Evolutionary conservation across 2,797 vertebrate genomes (phyloP).

Genomic region (Muraenolepis orangiensis): DNA sequence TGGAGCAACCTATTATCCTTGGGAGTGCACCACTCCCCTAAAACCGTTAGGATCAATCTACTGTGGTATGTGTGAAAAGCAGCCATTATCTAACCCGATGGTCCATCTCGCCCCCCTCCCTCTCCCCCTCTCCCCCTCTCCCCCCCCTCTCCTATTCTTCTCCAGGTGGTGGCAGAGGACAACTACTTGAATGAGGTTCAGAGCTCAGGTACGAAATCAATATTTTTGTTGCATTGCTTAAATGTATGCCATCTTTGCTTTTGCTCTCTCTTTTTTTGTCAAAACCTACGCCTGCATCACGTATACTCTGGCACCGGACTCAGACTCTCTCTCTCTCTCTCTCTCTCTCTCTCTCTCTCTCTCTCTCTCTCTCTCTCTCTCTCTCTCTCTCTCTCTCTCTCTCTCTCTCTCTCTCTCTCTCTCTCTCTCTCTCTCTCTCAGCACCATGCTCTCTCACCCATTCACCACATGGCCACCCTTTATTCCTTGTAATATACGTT

Average conservation of each 20-base stretch:
- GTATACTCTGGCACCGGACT: constrained; percentile 33
- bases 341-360: constrained; percentile 6
- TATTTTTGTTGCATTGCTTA: constrained; percentile 28
- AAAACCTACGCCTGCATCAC: constrained; percentile 42
- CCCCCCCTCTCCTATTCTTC: constrained; percentile 25
- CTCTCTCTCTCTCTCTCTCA: constrained; percentile 10
- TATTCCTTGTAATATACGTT: neutral
- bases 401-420: constrained; percentile 22
- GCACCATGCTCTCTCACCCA: too few relatives aligned
- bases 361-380: constrained; percentile 14
- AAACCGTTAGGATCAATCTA: neutral
- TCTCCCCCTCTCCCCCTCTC: constrained; percentile 14
- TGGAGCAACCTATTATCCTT: neutral
- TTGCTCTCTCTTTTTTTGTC: neutral
- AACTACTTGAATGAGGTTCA: constrained; percentile 78
- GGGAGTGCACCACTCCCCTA: neutral
- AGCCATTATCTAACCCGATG: constrained; percentile 20
- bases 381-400: constrained; percentile 11
- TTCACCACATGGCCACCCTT: constrained; percentile 17
- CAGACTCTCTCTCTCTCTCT: constrained; percentile 33
- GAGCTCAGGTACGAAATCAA: constrained; percentile 70
- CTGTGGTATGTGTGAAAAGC: neutral
- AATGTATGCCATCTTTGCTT: constrained; percentile 19
- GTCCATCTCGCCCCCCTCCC: constrained; percentile 15
- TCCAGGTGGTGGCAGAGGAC: constrained; percentile 76